Evolutionary conservation across 2,113 vertebrate genomes (phyloP).

Genomic region (Melanerpes formicivorus): DNA sequence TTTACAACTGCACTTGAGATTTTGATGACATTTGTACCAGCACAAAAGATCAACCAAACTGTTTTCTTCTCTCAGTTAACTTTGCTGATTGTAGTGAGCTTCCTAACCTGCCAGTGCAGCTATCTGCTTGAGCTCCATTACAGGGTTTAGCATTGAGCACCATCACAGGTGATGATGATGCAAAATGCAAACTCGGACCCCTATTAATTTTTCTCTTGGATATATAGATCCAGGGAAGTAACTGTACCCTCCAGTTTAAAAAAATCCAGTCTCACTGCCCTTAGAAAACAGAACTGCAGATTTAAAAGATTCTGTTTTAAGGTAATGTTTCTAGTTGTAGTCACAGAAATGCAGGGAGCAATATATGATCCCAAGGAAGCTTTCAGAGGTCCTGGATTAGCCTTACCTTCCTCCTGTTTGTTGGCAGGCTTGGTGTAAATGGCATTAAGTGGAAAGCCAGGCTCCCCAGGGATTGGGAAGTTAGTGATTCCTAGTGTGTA

Average conservation of each 20-base stretch:
- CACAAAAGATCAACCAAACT: background rate
- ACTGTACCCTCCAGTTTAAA: background rate
- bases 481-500: slow-evolving; percentile 97
- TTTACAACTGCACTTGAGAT: background rate
- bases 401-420: slow-evolving; percentile 85
- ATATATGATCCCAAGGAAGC: background rate
- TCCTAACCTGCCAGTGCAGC: background rate
- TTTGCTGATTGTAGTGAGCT: background rate
- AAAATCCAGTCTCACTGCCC: background rate
- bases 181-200: background rate
- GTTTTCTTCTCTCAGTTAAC: background rate
- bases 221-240: background rate
- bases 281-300: background rate
- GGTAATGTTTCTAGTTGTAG: background rate
- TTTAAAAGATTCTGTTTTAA: background rate
- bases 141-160: background rate
- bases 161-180: background rate
- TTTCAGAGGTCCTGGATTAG: background rate
- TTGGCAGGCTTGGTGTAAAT: slow-evolving; percentile 88
- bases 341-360: background rate
- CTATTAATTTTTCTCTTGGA: background rate
- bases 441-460: slow-evolving; percentile 96
- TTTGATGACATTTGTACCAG: background rate
- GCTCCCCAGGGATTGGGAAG: slow-evolving; percentile 98
- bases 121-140: background rate